These are phyloP conservation scores for Nemopilema nomurai DNA, from an alignment of 30 jellyfish, hydroid and myxozoan genomes.

Conservation along the genomic window DNA sequence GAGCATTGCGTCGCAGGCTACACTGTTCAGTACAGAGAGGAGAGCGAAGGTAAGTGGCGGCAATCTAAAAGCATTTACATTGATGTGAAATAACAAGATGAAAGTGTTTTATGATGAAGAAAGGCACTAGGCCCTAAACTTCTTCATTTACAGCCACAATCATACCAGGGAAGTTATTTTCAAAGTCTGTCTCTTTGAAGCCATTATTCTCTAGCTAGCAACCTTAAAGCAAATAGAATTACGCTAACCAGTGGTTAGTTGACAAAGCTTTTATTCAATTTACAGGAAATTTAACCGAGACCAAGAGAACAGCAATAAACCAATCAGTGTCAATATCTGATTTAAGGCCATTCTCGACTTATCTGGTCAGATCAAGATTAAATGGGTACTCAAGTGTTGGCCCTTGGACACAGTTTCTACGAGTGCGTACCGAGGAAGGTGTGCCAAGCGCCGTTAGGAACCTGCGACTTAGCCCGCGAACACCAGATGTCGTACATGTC, in stretches of 20 bases:
- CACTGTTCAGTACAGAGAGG: slow-evolving; percentile 13
- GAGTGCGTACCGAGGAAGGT: slow-evolving; percentile 36
- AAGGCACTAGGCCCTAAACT: no score
- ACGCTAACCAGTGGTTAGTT: not conserved
- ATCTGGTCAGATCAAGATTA: slow-evolving; percentile 49
- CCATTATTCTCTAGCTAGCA: no score
- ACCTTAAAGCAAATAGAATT: not conserved
- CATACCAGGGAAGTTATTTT: no score
- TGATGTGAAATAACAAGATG: not conserved
- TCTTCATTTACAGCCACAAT: no score
- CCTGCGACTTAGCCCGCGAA: slow-evolving; percentile 1
- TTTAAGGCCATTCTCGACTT: slow-evolving; percentile 8
- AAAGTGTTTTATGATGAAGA: no score
- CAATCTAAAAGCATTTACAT: not conserved
- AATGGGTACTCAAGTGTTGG: slow-evolving; percentile 19
- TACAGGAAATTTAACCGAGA: slow-evolving; percentile 35
- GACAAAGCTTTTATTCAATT: not conserved
- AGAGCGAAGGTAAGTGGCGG: slow-evolving; percentile 17
- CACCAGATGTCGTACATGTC: not conserved
- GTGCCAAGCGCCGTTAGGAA: slow-evolving; percentile 42
- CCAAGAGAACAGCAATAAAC: not conserved
- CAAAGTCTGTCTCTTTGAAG: no score
- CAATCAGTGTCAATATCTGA: not conserved
- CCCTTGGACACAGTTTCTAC: slow-evolving; percentile 37
- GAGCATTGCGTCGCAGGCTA: slow-evolving; percentile 23